phyloP scores from a whole-genome alignment of 2,113 vertebrate species.

The Pelodiscus sinensis region DNA sequence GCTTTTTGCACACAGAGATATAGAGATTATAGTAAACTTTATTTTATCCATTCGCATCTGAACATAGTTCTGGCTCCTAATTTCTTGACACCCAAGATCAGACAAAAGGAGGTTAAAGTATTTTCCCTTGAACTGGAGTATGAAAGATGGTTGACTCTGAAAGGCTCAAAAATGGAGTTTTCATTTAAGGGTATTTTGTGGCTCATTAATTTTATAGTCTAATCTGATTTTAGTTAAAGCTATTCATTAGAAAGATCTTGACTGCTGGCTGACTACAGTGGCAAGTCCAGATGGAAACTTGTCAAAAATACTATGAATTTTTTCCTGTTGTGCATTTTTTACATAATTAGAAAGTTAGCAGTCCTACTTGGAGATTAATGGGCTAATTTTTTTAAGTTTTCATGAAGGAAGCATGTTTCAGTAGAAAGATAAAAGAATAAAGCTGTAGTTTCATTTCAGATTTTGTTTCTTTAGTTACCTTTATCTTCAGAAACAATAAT shows the following conservation, averaged over 20 bases:
- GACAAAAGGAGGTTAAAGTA: not conserved
- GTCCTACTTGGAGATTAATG: not conserved
- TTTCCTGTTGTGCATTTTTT: fast-evolving
- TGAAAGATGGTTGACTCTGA: not conserved
- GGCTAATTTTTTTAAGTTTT: not conserved
- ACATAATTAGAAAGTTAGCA: not conserved
- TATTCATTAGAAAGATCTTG: fast-evolving
- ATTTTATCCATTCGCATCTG: not conserved
- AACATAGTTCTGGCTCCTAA: not conserved
- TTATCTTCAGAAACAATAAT: not conserved
- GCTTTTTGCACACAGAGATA: not conserved
- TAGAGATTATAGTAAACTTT: not conserved
- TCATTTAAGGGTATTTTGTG: not conserved
- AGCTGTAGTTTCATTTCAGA: not conserved
- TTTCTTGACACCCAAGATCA: not conserved
- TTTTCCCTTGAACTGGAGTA: not conserved
- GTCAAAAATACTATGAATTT: fast-evolving
- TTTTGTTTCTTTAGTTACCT: not conserved
- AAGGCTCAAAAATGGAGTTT: not conserved
- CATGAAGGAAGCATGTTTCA: not conserved
- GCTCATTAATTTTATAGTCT: not conserved
- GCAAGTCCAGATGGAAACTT: not conserved
- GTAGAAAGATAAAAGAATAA: not conserved
- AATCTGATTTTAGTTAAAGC: not conserved
- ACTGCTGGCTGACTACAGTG: not conserved